These are phyloP conservation scores for Apis laboriosa DNA, from an alignment of 1,140 invertebrate genomes.

Conservation along the genomic window DNA sequence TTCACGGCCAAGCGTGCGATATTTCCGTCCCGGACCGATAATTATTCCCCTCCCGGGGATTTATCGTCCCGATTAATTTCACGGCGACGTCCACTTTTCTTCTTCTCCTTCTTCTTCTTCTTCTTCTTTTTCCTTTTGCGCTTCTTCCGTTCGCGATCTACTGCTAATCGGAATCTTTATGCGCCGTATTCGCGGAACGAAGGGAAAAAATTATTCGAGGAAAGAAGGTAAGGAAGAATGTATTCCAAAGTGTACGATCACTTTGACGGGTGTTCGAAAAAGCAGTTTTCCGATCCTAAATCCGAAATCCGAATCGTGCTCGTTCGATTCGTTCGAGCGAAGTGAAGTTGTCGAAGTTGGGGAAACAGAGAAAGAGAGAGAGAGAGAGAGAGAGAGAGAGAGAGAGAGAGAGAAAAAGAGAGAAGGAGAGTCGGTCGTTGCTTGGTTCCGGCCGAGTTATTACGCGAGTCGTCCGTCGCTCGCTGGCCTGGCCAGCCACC, in stretches of 20 bases:
- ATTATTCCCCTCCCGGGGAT: conserved; percentile 17
- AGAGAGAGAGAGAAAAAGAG: too few species aligned
- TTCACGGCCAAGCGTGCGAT: conserved; percentile 7
- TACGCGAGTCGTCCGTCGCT: background rate
- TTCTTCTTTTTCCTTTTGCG: too few species aligned
- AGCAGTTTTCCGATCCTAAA: too few species aligned
- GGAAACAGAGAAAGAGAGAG: too few species aligned
- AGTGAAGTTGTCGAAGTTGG: too few species aligned
- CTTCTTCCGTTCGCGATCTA: too few species aligned
- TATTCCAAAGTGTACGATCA: too few species aligned
- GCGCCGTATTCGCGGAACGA: background rate
- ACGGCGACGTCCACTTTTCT: background rate
- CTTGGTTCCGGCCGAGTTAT: conserved; percentile 24
- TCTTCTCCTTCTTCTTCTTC: too few species aligned
- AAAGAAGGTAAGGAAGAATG: background rate
- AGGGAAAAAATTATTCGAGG: background rate
- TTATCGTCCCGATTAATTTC: conserved; percentile 25
- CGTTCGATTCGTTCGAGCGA: too few species aligned
- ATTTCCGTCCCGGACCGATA: conserved; percentile 29
- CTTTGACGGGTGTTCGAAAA: too few species aligned
- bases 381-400: too few species aligned
- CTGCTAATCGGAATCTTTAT: background rate
- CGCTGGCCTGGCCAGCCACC: background rate
- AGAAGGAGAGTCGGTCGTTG: background rate
- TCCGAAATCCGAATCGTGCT: too few species aligned